phyloP scores from a whole-genome alignment of 2,113 vertebrate species.

The Hemiscyllium ocellatum region DNA sequence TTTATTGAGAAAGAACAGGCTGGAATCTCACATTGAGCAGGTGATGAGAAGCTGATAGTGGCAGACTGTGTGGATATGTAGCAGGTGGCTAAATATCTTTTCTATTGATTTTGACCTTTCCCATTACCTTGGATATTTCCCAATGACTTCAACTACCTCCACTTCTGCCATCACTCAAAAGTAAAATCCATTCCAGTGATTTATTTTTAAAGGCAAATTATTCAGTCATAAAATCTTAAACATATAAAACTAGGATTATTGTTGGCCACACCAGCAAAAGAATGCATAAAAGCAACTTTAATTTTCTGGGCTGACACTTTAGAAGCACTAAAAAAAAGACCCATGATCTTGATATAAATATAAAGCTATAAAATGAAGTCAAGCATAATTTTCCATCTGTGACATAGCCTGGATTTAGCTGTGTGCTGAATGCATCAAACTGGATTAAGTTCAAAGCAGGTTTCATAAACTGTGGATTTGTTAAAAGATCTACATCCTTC shows the following conservation, averaged over 20 bases:
- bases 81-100: not conserved
- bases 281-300: not conserved
- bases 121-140: not conserved
- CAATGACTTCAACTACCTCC: not conserved
- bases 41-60: not conserved
- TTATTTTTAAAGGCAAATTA: conserved; percentile 1
- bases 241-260: not conserved
- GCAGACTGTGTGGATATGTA: not conserved
- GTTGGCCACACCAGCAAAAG: not conserved
- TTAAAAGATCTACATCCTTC: not conserved
- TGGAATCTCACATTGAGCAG: not conserved
- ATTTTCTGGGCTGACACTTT: not conserved
- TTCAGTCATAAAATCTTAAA: not conserved
- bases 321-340: not conserved
- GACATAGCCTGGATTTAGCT: not conserved
- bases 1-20: not conserved
- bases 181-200: not conserved
- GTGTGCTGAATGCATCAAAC: not conserved
- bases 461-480: not conserved
- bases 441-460: not conserved
- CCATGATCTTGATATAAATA: not conserved
- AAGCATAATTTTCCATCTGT: not conserved
- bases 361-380: not conserved
- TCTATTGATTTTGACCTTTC: not conserved
- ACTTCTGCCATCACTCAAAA: not conserved